Evolutionary conservation across 2,113 vertebrate genomes (phyloP).

Genomic region (Mormyrus iriodes): DNA sequence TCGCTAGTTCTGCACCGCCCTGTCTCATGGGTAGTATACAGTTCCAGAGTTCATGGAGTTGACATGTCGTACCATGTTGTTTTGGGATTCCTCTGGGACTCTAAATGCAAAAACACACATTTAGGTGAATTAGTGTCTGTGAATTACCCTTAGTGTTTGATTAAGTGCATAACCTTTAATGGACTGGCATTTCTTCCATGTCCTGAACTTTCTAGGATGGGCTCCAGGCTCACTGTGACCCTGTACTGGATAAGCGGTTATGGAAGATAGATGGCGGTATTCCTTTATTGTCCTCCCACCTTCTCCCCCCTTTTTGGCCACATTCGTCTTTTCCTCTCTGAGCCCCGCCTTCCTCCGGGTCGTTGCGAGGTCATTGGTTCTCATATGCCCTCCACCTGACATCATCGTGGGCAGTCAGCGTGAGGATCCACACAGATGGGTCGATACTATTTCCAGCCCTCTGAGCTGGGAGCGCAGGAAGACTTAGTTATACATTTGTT

Average conservation of each 20-base stretch:
- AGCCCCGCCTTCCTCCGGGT: neutral
- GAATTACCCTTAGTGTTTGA: neutral
- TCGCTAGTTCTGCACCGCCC: neutral
- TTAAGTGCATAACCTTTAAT: neutral
- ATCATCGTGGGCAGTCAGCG: neutral
- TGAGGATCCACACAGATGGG: neutral
- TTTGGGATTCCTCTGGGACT: neutral
- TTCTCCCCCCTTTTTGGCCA: neutral
- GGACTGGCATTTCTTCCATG: neutral
- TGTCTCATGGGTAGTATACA: neutral
- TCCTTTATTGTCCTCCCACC: neutral
- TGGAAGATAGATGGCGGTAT: neutral
- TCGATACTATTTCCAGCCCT: neutral
- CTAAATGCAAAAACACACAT: neutral
- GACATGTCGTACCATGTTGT: neutral
- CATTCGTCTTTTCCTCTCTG: neutral
- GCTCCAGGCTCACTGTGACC: neutral
- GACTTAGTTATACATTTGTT: conserved; percentile 2
- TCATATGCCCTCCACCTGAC: neutral
- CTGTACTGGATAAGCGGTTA: neutral
- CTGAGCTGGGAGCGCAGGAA: neutral
- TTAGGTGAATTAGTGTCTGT: neutral
- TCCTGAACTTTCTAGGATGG: neutral
- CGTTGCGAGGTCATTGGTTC: neutral
- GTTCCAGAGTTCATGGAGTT: neutral